Evolutionary conservation across 1,140 invertebrate genomes (phyloP), one percentile per base, ranked within the genome.

Genomic region (Saxidomus purpurata): DNA sequence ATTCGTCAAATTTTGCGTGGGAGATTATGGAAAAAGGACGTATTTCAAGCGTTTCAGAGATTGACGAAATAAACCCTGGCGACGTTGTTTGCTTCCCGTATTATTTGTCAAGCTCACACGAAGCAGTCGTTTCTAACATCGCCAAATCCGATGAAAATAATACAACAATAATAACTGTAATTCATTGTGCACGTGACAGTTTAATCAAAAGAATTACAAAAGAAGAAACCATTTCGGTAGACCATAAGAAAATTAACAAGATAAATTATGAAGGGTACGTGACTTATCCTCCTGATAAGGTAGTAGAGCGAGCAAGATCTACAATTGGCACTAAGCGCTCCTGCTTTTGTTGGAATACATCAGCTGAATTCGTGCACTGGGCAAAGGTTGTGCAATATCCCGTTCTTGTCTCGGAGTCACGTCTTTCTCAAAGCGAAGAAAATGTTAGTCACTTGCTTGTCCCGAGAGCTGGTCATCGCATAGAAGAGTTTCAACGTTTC

Each of bases 371-470:
- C 28, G 86, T 69, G 6, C 34, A 69, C 19, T 88, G 86, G 86
- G 59, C 86, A 34, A 88, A 88, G 38, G 86, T 81, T 13, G 77
- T 67, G 2, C 69, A 87, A 63, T 40, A 34, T 34, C 69, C 71
- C 9, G 49, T 19, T 3, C 11, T 49, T 22, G 38, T 76, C 13
- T 8, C 34, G 40, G 22, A 38, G 22, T 28, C n/a, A 9, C 3
- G 15, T 13, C n/a, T 31, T 31, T 52, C 47, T 40, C 25, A 0
- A 19, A 25, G 22, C 3, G 19, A 2, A 11, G 25, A 40, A 28
- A 13, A 1, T 25, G 43, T 28, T 28, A 59, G 15, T 28, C 15
- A 1, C 19, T 15, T 79, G 28, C 76, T 79, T 3, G 15, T 79
- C 17, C 76, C 76, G 28, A 52, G 19, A 19, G 40, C 40, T 52